phyloP scores from a whole-genome alignment of 1,140 invertebrate species.

The Pseudomyrmex flavicornis region DNA sequence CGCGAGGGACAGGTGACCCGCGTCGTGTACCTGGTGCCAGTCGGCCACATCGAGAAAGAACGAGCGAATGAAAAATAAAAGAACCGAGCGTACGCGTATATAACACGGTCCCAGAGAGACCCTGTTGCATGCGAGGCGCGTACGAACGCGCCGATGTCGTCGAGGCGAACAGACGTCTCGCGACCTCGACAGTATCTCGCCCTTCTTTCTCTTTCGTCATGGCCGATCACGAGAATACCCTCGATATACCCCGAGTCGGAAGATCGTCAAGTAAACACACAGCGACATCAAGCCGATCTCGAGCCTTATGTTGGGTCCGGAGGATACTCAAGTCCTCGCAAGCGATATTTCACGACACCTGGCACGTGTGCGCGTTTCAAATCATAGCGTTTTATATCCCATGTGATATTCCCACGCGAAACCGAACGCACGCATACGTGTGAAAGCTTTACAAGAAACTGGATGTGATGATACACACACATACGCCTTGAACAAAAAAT shows the following conservation, averaged over 20 bases:
- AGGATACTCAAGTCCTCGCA: neutral
- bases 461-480: too few species aligned
- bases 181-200: slow-evolving; percentile 21
- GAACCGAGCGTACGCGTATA: slow-evolving; percentile 49
- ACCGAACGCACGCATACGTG: too few species aligned
- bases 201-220: neutral
- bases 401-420: neutral
- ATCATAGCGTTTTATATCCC: neutral
- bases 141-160: slow-evolving; percentile 32
- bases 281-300: neutral
- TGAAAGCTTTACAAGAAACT: too few species aligned
- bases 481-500: too few species aligned
- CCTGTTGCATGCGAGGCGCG: neutral
- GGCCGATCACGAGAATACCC: neutral
- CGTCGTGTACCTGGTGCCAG: slow-evolving; percentile 38
- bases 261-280: slow-evolving; percentile 15
- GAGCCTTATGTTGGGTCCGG: neutral
- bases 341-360: slow-evolving; percentile 10
- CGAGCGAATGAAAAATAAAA: slow-evolving; percentile 60
- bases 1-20: slow-evolving; percentile 82
- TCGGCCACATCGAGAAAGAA: slow-evolving; percentile 33
- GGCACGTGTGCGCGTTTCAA: neutral
- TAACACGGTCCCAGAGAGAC: slow-evolving; percentile 21
- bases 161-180: slow-evolving; percentile 43
- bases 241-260: neutral